phyloP scores from a whole-genome alignment of 64 coral and sea anemone species.

The Astreopora myriophthalma region DNA sequence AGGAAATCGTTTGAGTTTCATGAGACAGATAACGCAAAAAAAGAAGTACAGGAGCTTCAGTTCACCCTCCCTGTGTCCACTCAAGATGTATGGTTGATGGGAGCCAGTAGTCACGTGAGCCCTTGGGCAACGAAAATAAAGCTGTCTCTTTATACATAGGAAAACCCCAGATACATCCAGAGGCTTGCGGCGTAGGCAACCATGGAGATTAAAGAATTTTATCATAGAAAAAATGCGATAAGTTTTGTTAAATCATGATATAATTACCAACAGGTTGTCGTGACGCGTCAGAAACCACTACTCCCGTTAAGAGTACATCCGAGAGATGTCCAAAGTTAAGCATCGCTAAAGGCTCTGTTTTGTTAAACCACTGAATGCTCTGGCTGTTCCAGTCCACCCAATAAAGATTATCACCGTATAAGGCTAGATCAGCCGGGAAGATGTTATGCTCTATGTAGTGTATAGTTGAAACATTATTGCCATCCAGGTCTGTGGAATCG shows the following conservation, averaged over 20 bases:
- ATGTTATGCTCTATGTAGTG: background rate
- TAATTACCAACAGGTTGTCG: slow-evolving; percentile 49
- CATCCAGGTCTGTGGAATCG: slow-evolving; percentile 42
- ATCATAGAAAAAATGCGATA: background rate
- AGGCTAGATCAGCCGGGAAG: slow-evolving; percentile 42
- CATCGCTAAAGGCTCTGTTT: background rate
- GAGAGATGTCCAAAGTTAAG: background rate
- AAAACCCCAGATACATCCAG: no score
- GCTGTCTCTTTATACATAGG: no score
- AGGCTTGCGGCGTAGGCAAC: no score
- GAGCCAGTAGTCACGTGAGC: no score
- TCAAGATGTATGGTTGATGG: no score
- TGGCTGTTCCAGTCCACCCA: slow-evolving; percentile 33
- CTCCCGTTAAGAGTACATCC: background rate
- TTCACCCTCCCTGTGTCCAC: no score
- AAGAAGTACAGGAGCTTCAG: no score
- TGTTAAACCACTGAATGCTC: slow-evolving; percentile 34
- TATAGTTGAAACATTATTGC: background rate
- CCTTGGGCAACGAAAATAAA: no score
- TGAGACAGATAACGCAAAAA: background rate
- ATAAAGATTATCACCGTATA: slow-evolving; percentile 9
- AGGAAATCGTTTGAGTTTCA: background rate
- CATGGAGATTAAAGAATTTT: background rate
- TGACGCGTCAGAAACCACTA: slow-evolving; percentile 24
- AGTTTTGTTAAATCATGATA: background rate